Base-by-base conservation (phyloP, 2,888 invertebrate genomes). In the Rapana venosa region DNA sequence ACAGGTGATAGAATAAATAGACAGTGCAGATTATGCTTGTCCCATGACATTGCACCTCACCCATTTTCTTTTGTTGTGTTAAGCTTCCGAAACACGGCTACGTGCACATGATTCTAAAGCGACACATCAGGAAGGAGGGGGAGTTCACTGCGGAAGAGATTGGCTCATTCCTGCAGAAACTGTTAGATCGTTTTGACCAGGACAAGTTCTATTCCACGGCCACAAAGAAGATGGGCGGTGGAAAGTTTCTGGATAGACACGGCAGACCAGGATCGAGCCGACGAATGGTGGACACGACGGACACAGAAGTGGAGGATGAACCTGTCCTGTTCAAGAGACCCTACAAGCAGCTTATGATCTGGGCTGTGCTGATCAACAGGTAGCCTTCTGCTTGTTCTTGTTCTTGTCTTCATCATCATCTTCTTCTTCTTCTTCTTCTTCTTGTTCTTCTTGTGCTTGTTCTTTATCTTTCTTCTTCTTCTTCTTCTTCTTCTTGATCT, bases 351-450 rank as follows among this genome's bases (percentile, higher is more conserved):
- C 92, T 96, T 56, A 92, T 96, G 32, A 92, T 95, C 1, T 96
- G 95, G 95, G 94, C 95, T 5, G 92, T 95, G 0, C 93, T 95
- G 36, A 92, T 94, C 89, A 93, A 95, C 91, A 94, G 94, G 95
- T 95, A 86, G n/a, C 26, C 66, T 20, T 32, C 15, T 17, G 0
- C 15, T 30, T 81, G 83, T 83, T 35, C 13, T 17, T 81, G 36
- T 35, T 20, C 8, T 20, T 81, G 32, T 81, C 47, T 47, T 47
- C 47, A 5, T 47, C 47, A 5, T 47, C 47, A 5, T 47, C 47
- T 47, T 47, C 47, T 47, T 47, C 47, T 47, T 47, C 47, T 47
- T 47, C 47, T 47, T 47, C 47, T 47, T 47, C 47, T 47, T 47
- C 47, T 47, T 47, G 4, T 47, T 47, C 47, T 47, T 47, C 47